phyloP scores from a whole-genome alignment of 1,140 invertebrate species.

The Trichonephila clavipes region DNA sequence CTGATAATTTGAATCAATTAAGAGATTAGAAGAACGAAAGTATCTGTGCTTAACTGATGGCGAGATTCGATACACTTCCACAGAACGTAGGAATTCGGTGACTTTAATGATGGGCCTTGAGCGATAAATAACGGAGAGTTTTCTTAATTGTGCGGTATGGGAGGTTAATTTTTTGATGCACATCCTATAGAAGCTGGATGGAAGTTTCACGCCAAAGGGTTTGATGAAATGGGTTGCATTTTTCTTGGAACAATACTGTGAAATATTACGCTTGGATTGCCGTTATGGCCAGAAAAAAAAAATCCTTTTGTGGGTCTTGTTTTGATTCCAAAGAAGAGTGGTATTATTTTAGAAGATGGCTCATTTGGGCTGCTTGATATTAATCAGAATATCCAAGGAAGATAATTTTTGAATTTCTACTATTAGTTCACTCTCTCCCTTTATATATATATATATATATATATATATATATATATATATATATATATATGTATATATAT shows the following conservation, averaged over 20 bases:
- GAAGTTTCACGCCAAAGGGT: slow-evolving; percentile 23
- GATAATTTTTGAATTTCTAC: too few relatives aligned
- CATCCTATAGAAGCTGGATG: neutral
- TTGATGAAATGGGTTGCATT: slow-evolving; percentile 27
- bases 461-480: too few relatives aligned
- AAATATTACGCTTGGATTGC: neutral
- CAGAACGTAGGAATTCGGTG: neutral
- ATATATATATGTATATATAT: too few relatives aligned
- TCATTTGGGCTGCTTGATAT: too few relatives aligned
- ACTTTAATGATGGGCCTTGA: slow-evolving; percentile 16
- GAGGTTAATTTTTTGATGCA: slow-evolving; percentile 21
- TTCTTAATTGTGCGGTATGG: slow-evolving; percentile 18
- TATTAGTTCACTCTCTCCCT: too few relatives aligned
- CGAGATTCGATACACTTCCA: slow-evolving; percentile 8
- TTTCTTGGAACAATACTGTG: neutral
- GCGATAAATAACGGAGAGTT: slow-evolving; percentile 15
- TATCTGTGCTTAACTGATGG: slow-evolving; percentile 62
- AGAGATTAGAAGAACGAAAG: slow-evolving; percentile 68
- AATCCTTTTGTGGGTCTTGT: too few relatives aligned
- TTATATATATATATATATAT: too few relatives aligned
- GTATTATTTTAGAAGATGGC: too few relatives aligned
- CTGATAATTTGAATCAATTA: slow-evolving; percentile 77
- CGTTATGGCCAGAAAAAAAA: neutral
- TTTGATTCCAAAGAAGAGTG: too few relatives aligned
- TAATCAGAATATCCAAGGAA: too few relatives aligned